A percentile compares a stretch with the other conserved stretches of the same genome.
Evolutionary conservation across 2,888 invertebrate species (phyloP).

Genomic region (Idaea straminata): DNA sequence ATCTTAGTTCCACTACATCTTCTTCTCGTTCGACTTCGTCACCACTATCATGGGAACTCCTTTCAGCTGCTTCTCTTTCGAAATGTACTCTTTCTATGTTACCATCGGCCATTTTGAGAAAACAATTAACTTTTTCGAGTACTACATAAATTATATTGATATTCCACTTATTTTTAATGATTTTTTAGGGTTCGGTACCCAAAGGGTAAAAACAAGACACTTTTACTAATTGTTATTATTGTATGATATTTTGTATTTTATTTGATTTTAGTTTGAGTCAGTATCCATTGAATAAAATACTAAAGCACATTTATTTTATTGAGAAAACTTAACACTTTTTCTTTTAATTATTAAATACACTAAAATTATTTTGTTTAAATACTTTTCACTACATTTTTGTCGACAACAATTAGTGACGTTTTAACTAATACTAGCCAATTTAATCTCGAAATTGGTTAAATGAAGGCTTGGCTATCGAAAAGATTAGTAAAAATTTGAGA

Average conservation of each 20-base stretch:
- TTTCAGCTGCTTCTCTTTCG: not conserved
- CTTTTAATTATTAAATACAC: not conserved
- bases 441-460: not conserved
- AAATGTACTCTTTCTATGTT: slow-evolving; percentile 9
- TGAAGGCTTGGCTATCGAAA: not conserved
- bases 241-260: too few species aligned
- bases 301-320: too few species aligned
- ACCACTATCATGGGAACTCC: not conserved
- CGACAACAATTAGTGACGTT: not conserved
- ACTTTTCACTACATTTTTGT: not conserved
- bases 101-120: slow-evolving; percentile 8
- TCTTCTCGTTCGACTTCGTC: slow-evolving; percentile 7
- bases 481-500: not conserved
- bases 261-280: too few species aligned
- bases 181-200: too few species aligned
- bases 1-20: slow-evolving; percentile 14
- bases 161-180: too few species aligned
- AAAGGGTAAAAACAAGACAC: too few species aligned
- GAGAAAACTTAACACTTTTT: too few species aligned
- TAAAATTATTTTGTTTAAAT: not conserved
- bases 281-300: too few species aligned
- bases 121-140: too few species aligned
- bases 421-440: not conserved
- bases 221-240: too few species aligned
- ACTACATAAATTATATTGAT: too few species aligned